Evolutionary conservation across 2,888 invertebrate genomes (phyloP).

Genomic region (Autographa gamma): DNA sequence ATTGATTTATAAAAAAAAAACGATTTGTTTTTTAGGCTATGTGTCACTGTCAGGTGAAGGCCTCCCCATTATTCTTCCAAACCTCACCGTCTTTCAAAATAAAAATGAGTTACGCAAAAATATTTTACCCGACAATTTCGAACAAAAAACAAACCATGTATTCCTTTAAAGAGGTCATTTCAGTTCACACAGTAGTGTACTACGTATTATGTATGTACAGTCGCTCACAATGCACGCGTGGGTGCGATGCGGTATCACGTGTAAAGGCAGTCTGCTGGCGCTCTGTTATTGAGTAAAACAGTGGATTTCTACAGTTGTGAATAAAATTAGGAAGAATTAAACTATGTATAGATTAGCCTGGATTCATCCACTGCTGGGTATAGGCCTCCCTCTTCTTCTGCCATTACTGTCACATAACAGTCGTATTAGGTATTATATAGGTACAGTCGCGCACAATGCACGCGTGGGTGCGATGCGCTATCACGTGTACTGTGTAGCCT

Average conservation of each 20-base stretch:
- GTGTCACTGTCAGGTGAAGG: too few species aligned
- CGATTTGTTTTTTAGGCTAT: too few species aligned
- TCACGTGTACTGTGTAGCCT: too few species aligned
- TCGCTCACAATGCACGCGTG: conserved; percentile 39
- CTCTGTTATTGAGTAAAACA: not conserved
- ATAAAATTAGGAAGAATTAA: not conserved
- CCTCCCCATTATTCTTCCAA: too few species aligned
- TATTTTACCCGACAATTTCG: too few species aligned
- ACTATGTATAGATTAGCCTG: too few species aligned
- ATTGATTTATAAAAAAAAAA: too few species aligned
- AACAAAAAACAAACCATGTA: too few species aligned
- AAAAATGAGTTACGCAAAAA: too few species aligned
- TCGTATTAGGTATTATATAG: conserved; percentile 15
- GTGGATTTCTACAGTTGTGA: not conserved
- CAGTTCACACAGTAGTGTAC: conserved; percentile 20
- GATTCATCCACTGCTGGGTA: too few species aligned
- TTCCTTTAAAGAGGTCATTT: conserved; percentile 33
- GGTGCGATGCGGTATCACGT: conserved; percentile 13
- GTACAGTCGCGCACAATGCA: conserved; percentile 44
- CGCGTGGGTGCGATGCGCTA: conserved; percentile 19
- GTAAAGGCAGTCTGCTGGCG: not conserved
- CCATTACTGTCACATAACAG: conserved; percentile 22
- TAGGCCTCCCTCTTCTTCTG: too few species aligned
- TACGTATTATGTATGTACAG: conserved; percentile 31
- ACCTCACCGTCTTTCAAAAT: too few species aligned